These are phyloP conservation scores for Troglohyphantes excavatus DNA, from an alignment of 2,888 invertebrate genomes.

Conservation along the genomic window DNA sequence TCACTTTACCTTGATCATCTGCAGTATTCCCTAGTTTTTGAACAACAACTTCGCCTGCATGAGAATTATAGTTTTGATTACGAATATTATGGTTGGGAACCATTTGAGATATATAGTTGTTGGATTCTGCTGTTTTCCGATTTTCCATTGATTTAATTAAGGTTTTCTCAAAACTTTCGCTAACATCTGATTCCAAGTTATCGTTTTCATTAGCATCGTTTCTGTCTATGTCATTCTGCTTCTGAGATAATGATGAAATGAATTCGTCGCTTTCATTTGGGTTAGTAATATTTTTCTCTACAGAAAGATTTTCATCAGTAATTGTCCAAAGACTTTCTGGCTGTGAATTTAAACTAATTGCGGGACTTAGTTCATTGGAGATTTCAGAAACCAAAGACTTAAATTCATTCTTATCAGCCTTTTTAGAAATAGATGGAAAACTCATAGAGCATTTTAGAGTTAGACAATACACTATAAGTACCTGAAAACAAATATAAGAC, in stretches of 20 bases:
- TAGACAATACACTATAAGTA: constrained; percentile 5
- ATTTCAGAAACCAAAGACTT: not conserved
- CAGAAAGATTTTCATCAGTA: not conserved
- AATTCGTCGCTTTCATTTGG: not conserved
- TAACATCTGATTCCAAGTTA: not conserved
- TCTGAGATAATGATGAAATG: not conserved
- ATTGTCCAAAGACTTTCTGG: not conserved
- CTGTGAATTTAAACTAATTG: not conserved
- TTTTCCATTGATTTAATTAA: not conserved
- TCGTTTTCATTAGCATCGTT: not conserved
- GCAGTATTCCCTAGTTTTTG: constrained; percentile 40
- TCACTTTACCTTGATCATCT: constrained; percentile 36
- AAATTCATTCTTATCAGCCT: not conserved
- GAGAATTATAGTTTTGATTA: not conserved
- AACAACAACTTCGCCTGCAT: constrained; percentile 1
- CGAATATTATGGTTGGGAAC: not conserved
- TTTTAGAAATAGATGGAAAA: not conserved
- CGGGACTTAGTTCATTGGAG: not conserved
- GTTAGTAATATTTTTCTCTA: not conserved
- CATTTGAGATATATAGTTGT: constrained; percentile 6
- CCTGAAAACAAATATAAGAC: constrained; percentile 26
- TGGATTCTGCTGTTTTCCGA: constrained; percentile 32
- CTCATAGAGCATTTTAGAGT: not conserved
- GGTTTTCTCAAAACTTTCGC: not conserved
- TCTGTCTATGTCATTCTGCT: not conserved